These are phyloP conservation scores for Trichogramma pretiosum DNA, from an alignment of 1,140 invertebrate genomes.

Conservation along the genomic window DNA sequence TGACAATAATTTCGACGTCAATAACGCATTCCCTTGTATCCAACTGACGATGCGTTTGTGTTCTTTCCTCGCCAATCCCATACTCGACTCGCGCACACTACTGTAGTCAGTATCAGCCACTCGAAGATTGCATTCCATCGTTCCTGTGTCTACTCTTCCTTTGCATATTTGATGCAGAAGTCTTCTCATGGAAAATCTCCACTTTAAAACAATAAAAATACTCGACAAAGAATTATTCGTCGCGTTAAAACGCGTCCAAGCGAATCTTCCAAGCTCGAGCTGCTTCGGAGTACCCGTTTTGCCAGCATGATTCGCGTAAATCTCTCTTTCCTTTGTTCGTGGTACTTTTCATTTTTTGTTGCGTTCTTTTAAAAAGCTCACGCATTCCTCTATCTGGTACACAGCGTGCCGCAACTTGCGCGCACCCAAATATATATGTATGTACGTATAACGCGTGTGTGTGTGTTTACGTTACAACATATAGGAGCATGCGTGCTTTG, in stretches of 20 bases:
- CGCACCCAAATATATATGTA: too few relatives aligned
- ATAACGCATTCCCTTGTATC: neutral
- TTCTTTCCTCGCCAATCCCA: too few relatives aligned
- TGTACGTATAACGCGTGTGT: neutral
- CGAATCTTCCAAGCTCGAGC: constrained; percentile 1
- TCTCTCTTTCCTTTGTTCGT: neutral
- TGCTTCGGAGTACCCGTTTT: too few relatives aligned
- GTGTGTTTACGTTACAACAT: neutral
- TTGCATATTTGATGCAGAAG: too few relatives aligned
- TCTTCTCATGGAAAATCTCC: neutral
- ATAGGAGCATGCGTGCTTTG: constrained; percentile 7
- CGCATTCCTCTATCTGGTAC: too few relatives aligned
- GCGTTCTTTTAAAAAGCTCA: too few relatives aligned
- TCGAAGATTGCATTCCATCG: constrained; percentile 24
- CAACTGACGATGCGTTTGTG: too few relatives aligned
- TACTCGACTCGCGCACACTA: too few relatives aligned
- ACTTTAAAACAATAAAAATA: constrained; percentile 34
- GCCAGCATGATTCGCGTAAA: too few relatives aligned
- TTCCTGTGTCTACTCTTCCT: constrained; percentile 11
- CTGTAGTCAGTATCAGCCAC: too few relatives aligned
- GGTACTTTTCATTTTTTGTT: too few relatives aligned
- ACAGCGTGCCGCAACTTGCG: too few relatives aligned
- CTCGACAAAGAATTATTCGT: constrained; percentile 31
- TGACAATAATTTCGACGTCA: constrained; percentile 2
- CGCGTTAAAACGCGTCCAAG: constrained; percentile 17